Evolutionary conservation across 1,140 invertebrate genomes (phyloP), one percentile per base, ranked within the genome.

Genomic region (Teleogryllus occipitalis): DNA sequence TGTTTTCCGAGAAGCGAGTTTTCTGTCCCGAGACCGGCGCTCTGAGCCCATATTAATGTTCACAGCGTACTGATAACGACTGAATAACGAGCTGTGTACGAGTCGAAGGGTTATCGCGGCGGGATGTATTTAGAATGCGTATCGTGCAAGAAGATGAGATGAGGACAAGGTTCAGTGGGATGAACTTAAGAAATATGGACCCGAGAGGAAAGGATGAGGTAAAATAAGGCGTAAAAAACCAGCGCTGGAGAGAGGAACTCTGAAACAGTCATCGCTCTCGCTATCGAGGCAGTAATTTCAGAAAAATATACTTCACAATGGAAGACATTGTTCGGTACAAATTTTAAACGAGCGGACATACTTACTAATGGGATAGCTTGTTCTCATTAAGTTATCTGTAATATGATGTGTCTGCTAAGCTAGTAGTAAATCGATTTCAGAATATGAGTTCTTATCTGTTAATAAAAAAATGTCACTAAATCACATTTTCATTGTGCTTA

Each of bases 61-160:
- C 54, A 10, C 10, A 65, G 10, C 10, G 18, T 7, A 14, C 10
- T 18, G 54, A 65, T 65, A 65, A 10, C 54, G 10, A 65, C 54
- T 65, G 54, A 65, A 65, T 65, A 65, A 65, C 54, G 54, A 65
- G 54, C 54, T 65, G 54, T 65, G 54, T 65, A 65, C 54, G 54
- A 65, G 10, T 65, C 54, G 18, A 65, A 65, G 18, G 54, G 54
- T 65, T 65, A 65, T 65, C 54, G 54, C 54, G 54, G 10, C 18
- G 54, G 54, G 54, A 14, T 65, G 54, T 65, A 65, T 65, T 65
- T 65, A 10, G 54, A 65, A 14, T 65, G 54, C 54, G 18, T 65
- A 65, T 65, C 54, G 54, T 65, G 54, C 54, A 65, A 14, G 54
- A 39, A 39, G 54, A 65, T 14, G 10, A 65, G 54, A 18, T 65